Evolutionary conservation across 1,140 invertebrate species (phyloP), one percentile per base, ranked within the genome.

Genomic region (Gonatopus flavifemur): DNA sequence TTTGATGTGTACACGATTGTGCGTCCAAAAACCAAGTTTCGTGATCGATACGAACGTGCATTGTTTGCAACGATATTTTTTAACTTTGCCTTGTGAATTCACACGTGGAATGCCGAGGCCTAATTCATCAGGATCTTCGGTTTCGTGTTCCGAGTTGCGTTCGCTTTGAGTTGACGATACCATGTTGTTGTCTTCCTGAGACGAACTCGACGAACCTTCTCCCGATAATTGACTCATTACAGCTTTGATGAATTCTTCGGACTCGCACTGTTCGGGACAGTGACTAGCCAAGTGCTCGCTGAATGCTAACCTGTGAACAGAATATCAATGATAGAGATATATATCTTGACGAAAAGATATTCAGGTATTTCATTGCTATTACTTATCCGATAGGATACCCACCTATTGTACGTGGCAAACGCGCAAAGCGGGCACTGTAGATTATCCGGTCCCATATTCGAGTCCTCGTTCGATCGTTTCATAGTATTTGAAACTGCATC

Each of bases 11-110:
- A 77, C 79, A 32, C 86, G 85, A n/a, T 83, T 84, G 74, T 99
- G 98, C 9, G 88, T 84, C 95, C 96, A 99, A 59, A 93, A 97
- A 32, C 93, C 93, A 2, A 88, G 77, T 77, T 98, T 98, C 1
- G 91, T 95, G 2, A 88, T 84, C 0, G 91, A 85, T 0, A 89
- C 82, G 57, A 88, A 90, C 13, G 87, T 83, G 69, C 96, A 99
- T 37, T 95, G 90, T 66, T 98, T 98, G 78, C 96, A 98, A 62
- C 88, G 87, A 71, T 91, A 93, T 0, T 86, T 87, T 74, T 95
- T 96, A 1, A 91, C 82, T 78, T 91, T 90, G 12, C 89, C 88
- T 49, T 93, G 87, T 0, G 86, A 87, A 63, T 91, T 91, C 3
- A 91, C 82, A 39, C 87, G 84, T 2, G 90, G 88, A 10, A 86